Percentiles rank a stretch among this genome's conserved stretches.
These are phyloP conservation scores for Amphilophus citrinellus DNA, from an alignment of 2,113 vertebrate genomes.

Conservation along the genomic window DNA sequence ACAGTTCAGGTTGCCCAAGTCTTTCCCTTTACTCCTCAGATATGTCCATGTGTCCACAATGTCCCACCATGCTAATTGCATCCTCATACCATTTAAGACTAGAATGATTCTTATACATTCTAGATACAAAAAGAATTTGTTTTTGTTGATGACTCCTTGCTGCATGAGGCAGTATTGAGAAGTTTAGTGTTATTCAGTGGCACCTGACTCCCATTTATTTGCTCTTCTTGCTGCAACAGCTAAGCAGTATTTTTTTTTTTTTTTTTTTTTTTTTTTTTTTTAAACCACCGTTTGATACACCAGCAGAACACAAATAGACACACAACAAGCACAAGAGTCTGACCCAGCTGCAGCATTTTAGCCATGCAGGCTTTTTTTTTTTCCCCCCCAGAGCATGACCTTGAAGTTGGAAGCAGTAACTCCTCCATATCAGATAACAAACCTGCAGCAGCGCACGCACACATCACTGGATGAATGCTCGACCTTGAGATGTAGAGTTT, in stretches of 20 bases:
- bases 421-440: conserved; percentile 64
- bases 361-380: conserved; percentile 3
- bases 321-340: conserved; percentile 14
- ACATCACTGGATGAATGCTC: neutral
- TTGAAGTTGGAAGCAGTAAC: conserved; percentile 46
- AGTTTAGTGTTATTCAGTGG: neutral
- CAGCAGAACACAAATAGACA: conserved; percentile 34
- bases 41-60: conserved; percentile 64
- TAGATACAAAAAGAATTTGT: conserved; percentile 47
- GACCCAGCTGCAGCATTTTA: conserved; percentile 36
- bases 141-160: conserved; percentile 5
- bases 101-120: conserved; percentile 64
- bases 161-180: conserved; percentile 68
- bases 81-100: conserved; percentile 64
- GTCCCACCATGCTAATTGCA: conserved; percentile 69
- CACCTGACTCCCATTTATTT: neutral
- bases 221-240: conserved; percentile 1
- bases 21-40: conserved; percentile 77
- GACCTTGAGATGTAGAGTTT: conserved; percentile 59
- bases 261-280: neutral
- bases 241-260: neutral
- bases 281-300: conserved; percentile 13
- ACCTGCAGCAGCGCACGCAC: neutral
- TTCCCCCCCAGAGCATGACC: conserved; percentile 43
- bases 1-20: conserved; percentile 92